Conservation (phyloP, 2,113 vertebrate species). For the Andinoacara biseriatus region DNA sequence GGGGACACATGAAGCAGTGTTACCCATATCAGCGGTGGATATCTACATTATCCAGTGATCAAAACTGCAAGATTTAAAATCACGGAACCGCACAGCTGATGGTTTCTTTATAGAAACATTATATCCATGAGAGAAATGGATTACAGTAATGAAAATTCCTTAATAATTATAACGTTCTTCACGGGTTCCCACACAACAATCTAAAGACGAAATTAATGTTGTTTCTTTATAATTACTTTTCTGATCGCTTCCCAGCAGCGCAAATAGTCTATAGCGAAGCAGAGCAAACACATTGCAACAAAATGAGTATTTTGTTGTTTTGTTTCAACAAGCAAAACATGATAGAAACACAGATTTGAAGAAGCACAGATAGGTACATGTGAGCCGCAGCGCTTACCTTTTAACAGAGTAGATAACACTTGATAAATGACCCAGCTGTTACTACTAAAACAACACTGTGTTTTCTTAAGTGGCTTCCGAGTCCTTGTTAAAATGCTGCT, state of each 20-base stretch:
- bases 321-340: slow-evolving; percentile 18
- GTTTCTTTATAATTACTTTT: slow-evolving; percentile 44
- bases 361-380: slow-evolving; percentile 14
- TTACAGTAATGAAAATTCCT: slow-evolving; percentile 21
- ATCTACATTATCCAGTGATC: neutral
- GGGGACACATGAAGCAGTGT: neutral
- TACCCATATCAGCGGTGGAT: neutral
- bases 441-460: neutral
- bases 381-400: slow-evolving; percentile 2
- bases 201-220: slow-evolving; percentile 22
- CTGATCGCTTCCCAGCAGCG: slow-evolving; percentile 18
- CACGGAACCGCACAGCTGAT: neutral
- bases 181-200: slow-evolving; percentile 15
- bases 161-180: slow-evolving; percentile 39
- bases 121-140: neutral
- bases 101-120: slow-evolving; percentile 1
- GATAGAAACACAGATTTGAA: slow-evolving; percentile 45
- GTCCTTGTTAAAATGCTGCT: slow-evolving; percentile 45
- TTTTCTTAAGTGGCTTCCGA: slow-evolving; percentile 29
- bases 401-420: slow-evolving; percentile 33
- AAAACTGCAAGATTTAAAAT: slow-evolving; percentile 12
- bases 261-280: slow-evolving; percentile 6
- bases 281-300: neutral
- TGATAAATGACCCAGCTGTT: slow-evolving; percentile 48
- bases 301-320: neutral